These are phyloP conservation scores for Callospermophilus lateralis DNA, from an alignment of 2,113 vertebrate genomes.

Conservation along the genomic window DNA sequence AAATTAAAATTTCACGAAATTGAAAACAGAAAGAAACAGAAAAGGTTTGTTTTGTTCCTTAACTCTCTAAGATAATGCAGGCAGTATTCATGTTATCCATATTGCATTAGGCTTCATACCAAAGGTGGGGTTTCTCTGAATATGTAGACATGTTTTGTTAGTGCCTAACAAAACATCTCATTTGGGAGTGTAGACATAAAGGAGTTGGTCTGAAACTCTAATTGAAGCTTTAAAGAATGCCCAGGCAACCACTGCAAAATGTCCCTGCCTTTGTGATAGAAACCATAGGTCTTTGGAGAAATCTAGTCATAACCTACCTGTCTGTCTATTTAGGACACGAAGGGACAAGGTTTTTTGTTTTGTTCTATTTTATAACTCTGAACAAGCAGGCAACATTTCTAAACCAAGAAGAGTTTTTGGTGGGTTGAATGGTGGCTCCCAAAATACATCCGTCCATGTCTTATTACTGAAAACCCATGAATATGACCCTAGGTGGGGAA, in stretches of 20 bases:
- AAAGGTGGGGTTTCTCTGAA: not conserved
- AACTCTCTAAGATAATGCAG: not conserved
- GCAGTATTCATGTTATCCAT: not conserved
- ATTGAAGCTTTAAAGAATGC: not conserved
- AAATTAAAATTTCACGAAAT: conserved; percentile 36
- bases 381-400: not conserved
- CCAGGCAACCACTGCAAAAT: not conserved
- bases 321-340: not conserved
- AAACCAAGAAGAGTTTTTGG: conserved; percentile 8
- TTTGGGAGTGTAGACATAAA: not conserved
- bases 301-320: not conserved
- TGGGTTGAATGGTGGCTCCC: not conserved
- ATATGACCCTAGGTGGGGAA: conserved; percentile 12
- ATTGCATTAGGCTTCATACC: not conserved
- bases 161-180: not conserved
- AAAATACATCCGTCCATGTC: not conserved
- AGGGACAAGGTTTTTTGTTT: not conserved
- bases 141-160: not conserved
- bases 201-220: not conserved
- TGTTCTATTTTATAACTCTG: not conserved
- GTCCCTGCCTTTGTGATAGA: not conserved
- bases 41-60: not conserved
- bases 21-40: conserved; percentile 43
- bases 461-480: not conserved
- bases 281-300: not conserved